These are phyloP conservation scores for Montipora capricornis DNA, from an alignment of 64 coral and sea anemone species.

Conservation along the genomic window DNA sequence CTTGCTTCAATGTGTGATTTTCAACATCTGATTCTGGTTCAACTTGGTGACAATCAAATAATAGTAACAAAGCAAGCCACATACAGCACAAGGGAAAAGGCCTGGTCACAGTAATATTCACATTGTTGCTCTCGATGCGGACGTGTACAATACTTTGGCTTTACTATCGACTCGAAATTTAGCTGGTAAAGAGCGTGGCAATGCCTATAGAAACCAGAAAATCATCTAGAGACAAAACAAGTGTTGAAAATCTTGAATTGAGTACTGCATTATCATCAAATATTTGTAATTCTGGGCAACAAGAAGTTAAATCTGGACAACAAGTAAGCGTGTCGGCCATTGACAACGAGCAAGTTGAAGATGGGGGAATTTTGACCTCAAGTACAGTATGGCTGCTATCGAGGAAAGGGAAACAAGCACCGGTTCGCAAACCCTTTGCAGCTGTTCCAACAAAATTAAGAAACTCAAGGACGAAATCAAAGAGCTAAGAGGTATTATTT, in stretches of 20 bases:
- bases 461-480: conserved; percentile 15
- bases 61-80: too few relatives aligned
- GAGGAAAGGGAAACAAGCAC: conserved; percentile 15
- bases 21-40: too few relatives aligned
- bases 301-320: conserved; percentile 26
- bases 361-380: conserved; percentile 22
- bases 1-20: too few relatives aligned
- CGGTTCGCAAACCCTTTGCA: conserved; percentile 3
- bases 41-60: too few relatives aligned
- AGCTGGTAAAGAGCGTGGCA: too few relatives aligned
- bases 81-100: too few relatives aligned
- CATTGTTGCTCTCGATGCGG: too few relatives aligned
- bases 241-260: conserved; percentile 7
- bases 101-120: too few relatives aligned
- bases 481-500: conserved; percentile 24
- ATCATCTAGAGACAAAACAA: too few relatives aligned
- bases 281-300: conserved; percentile 14
- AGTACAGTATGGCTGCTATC: conserved; percentile 5
- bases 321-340: conserved; percentile 22
- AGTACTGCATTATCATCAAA: conserved; percentile 20
- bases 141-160: too few relatives aligned
- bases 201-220: too few relatives aligned
- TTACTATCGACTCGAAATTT: too few relatives aligned
- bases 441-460: conserved; percentile 15
- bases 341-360: conserved; percentile 10